Evolutionary conservation across 2,888 invertebrate genomes (phyloP), one percentile per base, ranked within the genome.

Genomic region (Atrina japonica): DNA sequence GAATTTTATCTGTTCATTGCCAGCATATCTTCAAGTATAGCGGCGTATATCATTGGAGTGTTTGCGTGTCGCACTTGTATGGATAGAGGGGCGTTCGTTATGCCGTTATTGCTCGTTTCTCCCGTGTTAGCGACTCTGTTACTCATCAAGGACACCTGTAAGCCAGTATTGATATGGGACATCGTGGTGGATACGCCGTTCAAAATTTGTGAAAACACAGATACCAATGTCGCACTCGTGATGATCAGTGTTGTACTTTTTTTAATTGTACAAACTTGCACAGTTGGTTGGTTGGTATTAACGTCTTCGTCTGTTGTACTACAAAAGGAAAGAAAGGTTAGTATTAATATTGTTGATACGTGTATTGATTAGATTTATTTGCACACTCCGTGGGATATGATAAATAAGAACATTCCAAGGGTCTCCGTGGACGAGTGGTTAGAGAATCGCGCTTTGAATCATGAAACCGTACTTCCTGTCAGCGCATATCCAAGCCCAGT

Each of bases 61-160:
- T 47, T 83, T 6, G 86, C 82, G 2, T 83, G 84, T 27, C 82
- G 79, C 18, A 83, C 85, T 40, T 84, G 85, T 67, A 84, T 87
- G 84, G 84, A 85, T 59, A 73, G 68, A 16, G 77, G 80, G 11
- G 79, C 82, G 1, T 88, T 87, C 41, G 79, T 79, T 11, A 23
- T 85, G 5, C 88, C 88, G 1, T 61, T 88, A 0, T 60, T 80
- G 11, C 55, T 86, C 0, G 68, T 81, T 1, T 81, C 84, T 1
- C 85, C 87, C 1, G 58, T 86, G 2, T 56, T 82, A 6, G 52
- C 79, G 18, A 29, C 65, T 0, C n/a, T 86, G 6, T 23, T 79
- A 16, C 14, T 73, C 18, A 71, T 59, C 35, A n/a, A 29, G 11
- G 11, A 21, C n/a, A 14, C 16, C 18, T 61, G 47, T 21, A 35